Conservation (phyloP, 2,113 vertebrate species). For the Ailuropoda melanoleuca region DNA sequence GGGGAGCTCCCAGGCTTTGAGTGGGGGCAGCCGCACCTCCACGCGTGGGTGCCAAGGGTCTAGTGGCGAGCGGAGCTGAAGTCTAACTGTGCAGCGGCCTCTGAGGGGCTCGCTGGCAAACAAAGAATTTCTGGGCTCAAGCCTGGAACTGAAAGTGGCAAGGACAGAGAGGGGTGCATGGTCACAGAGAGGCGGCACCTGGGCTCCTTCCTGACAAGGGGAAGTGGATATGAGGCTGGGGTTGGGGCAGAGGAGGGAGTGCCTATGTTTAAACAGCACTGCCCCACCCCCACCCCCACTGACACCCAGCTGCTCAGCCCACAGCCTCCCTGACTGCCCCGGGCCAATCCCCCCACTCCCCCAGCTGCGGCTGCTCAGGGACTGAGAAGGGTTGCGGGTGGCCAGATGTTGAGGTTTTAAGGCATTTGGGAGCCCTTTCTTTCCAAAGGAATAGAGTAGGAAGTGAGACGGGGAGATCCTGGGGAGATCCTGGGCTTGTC, state of each 20-base stretch:
- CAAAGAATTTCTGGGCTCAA: neutral
- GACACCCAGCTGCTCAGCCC: neutral
- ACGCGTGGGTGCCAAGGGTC: neutral
- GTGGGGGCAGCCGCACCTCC: rapidly evolving
- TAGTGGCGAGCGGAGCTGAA: neutral
- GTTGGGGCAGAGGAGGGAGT: neutral
- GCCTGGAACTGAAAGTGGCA: neutral
- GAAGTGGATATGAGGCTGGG: neutral
- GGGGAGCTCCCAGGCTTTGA: neutral
- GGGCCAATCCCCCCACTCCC: neutral
- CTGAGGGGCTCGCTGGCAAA: rapidly evolving
- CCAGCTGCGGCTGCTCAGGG: neutral
- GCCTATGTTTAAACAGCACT: neutral
- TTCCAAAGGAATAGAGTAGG: rapidly evolving
- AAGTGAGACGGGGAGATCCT: neutral
- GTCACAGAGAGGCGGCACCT: neutral
- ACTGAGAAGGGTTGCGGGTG: neutral
- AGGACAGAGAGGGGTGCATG: neutral
- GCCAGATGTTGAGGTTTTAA: neutral
- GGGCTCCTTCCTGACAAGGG: neutral
- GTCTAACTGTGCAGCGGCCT: neutral
- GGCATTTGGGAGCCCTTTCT: neutral
- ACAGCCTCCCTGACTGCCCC: neutral
- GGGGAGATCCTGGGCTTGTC: neutral
- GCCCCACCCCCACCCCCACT: rapidly evolving